Evolutionary conservation across 2,797 vertebrate species (phyloP).

Genomic region (Poecilia gillii): DNA sequence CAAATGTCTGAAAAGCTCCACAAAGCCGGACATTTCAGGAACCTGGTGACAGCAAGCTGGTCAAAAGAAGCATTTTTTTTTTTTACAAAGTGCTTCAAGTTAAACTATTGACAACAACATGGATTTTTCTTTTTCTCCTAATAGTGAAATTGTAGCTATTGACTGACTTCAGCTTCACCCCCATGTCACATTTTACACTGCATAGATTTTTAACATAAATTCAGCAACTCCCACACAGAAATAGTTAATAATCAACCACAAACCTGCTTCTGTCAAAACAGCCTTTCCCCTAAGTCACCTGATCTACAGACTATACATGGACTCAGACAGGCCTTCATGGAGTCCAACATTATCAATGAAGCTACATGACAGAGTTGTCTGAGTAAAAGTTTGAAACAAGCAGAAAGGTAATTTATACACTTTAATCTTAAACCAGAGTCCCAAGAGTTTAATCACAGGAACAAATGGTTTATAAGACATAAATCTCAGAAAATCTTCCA

Average conservation of each 20-base stretch:
- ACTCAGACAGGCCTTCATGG: conserved; percentile 22
- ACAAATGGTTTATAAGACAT: neutral
- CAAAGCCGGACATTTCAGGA: neutral
- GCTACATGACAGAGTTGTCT: conserved; percentile 25
- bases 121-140: neutral
- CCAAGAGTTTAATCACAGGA: neutral
- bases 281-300: conserved; percentile 58
- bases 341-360: conserved; percentile 36
- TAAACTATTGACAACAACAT: neutral
- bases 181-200: neutral
- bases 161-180: neutral
- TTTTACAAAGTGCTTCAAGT: neutral
- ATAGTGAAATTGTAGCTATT: conserved; percentile 4
- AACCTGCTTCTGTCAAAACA: conserved; percentile 50
- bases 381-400: conserved; percentile 20
- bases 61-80: neutral
- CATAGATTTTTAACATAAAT: neutral
- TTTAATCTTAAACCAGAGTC: conserved; percentile 4
- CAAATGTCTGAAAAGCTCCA: conserved; percentile 1
- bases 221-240: conserved; percentile 15
- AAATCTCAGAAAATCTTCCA: neutral
- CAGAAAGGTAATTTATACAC: conserved; percentile 4
- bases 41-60: neutral
- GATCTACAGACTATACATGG: conserved; percentile 43
- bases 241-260: conserved; percentile 71